These are phyloP conservation scores for Philotrypesis tridentata DNA, from an alignment of 1,140 invertebrate genomes.

Conservation along the genomic window DNA sequence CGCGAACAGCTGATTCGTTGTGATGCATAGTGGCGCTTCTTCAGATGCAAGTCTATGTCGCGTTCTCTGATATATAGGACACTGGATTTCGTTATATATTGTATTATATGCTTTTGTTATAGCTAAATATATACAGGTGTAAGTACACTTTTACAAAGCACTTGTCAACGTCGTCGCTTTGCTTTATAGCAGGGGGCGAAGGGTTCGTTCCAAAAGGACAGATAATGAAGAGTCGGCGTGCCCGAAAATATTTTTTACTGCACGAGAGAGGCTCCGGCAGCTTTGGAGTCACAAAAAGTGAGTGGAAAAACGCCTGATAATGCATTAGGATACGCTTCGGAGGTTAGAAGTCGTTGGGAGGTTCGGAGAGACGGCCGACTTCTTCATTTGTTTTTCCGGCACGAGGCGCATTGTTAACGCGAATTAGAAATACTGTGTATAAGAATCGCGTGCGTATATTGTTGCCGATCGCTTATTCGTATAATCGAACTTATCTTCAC, in stretches of 20 bases:
- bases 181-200: too few species aligned
- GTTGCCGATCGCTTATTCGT: too few species aligned
- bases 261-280: not conserved
- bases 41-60: not conserved
- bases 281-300: not conserved
- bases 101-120: too few species aligned
- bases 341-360: not conserved
- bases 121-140: too few species aligned
- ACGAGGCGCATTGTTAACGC: not conserved
- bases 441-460: too few species aligned
- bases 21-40: too few species aligned
- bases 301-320: not conserved
- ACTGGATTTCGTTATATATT: too few species aligned
- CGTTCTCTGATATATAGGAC: too few species aligned
- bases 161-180: not conserved
- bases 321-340: not conserved
- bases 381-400: not conserved
- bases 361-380: too few species aligned
- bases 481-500: too few species aligned
- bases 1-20: slow-evolving; percentile 18
- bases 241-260: not conserved
- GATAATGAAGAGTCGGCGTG: slow-evolving; percentile 8
- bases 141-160: too few species aligned
- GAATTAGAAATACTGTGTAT: too few species aligned
- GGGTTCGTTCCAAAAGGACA: not conserved